Evolutionary conservation across 2,888 invertebrate species (phyloP).

Genomic region (Miltochrista miniata): DNA sequence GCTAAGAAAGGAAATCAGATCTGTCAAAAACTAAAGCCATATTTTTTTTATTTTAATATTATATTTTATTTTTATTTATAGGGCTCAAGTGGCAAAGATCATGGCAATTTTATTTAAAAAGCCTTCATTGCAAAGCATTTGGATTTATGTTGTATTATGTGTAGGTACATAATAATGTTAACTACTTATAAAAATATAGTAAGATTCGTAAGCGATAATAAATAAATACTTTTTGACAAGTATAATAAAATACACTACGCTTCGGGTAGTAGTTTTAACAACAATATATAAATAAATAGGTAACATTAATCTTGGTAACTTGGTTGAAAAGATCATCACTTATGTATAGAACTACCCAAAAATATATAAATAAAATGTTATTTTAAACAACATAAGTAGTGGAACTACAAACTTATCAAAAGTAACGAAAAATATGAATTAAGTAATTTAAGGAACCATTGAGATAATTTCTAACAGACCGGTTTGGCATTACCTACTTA

Average conservation of each 20-base stretch:
- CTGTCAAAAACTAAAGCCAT: background rate
- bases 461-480: constrained; percentile 9
- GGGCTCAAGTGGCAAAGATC: background rate
- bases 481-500: constrained; percentile 1
- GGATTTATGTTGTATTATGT: background rate
- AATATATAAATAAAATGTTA: background rate
- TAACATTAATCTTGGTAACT: constrained; percentile 28
- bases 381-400: background rate
- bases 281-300: constrained; percentile 24
- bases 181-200: background rate
- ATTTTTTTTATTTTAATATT: background rate
- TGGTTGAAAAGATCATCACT: background rate
- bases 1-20: background rate
- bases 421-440: background rate
- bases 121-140: constrained; percentile 22
- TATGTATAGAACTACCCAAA: background rate
- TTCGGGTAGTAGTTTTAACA: constrained; percentile 1
- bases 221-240: constrained; percentile 4
- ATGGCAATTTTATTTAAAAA: constrained; percentile 18
- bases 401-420: no score
- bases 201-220: constrained; percentile 4
- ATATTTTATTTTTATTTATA: background rate
- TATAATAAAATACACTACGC: background rate
- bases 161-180: constrained; percentile 14
- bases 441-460: constrained; percentile 1